These are phyloP conservation scores for Anagyrus pseudococci DNA, from an alignment of 2,888 invertebrate species.

Conservation along the genomic window DNA sequence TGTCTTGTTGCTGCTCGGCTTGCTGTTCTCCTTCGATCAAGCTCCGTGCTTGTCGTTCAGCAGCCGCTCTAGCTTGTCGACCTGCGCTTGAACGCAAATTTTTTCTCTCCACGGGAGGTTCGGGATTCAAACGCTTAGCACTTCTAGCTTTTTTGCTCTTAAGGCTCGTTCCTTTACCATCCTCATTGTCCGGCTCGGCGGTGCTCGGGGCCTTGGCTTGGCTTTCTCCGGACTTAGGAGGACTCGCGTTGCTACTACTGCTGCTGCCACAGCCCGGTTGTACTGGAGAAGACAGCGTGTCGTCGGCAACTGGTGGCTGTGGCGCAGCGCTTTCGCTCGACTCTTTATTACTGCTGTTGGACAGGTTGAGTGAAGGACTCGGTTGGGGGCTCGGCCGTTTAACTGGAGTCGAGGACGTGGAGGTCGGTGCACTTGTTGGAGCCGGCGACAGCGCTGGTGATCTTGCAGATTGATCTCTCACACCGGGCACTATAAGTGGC, in stretches of 20 bases:
- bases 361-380: conserved; percentile 21
- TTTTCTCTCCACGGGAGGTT: conserved; percentile 68
- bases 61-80: conserved; percentile 69
- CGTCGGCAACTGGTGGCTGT: conserved; percentile 32
- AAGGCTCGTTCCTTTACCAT: conserved; percentile 48
- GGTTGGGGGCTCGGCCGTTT: conserved; percentile 22
- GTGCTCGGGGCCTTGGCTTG: conserved; percentile 6
- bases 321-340: conserved; percentile 23
- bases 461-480: conserved; percentile 20
- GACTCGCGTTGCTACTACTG: not conserved
- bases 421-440: conserved; percentile 33
- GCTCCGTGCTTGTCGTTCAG: conserved; percentile 58
- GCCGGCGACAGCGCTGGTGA: conserved; percentile 32
- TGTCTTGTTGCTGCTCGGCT: conserved; percentile 41
- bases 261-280: too few relatives aligned
- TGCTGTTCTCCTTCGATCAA: conserved; percentile 66
- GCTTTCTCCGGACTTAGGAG: conserved; percentile 28
- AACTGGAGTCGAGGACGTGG: conserved; percentile 13
- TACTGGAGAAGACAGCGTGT: too few relatives aligned
- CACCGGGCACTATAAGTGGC: conserved; percentile 19
- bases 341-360: conserved; percentile 29
- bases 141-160: conserved; percentile 57
- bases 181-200: conserved; percentile 43
- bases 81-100: conserved; percentile 77
- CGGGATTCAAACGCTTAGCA: conserved; percentile 63